Base-by-base conservation (phyloP, 1,140 invertebrate genomes). In the Zaprionus lachaisei region DNA sequence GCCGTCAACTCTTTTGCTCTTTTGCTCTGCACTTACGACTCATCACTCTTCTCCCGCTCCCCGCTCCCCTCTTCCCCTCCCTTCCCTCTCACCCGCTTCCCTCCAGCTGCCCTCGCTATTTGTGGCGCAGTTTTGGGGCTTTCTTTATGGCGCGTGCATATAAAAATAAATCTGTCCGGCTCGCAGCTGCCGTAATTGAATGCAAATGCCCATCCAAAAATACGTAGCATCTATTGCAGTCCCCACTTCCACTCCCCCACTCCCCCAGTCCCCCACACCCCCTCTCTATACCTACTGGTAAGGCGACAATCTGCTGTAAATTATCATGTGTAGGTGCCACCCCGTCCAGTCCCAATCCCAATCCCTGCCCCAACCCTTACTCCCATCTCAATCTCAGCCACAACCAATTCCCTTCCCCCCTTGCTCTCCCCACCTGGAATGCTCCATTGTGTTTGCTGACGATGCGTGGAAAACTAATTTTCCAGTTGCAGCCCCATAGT, bases 391-490 rank as follows among this genome's bases (percentile, higher is more conserved):
- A 28, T 41, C 11, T 24, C 64, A 66, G 17, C 56, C 44, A 49
- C 6, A 49, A 28, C 64, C 54, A 26, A 17, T 44, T 17, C 64
- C 38, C 31, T 22, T 57, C 31, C 54, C 54, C 15, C 15, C 37
- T 38, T 2, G 20, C 55, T 26, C 44, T 49, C 51, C 17, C 66
- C 20, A 31, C 9, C 71, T 6, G 49, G 55, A 20, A 70, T 90
- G 85, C 85, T 82, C 81, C 85, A 89, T 89, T 89, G 84, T 89
- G 76, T 85, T 75, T 80, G 81, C 81, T 82, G 85, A 44, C 85
- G 85, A 89, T 89, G 85, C 85, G 82, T 89, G 85, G 85, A 89
- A 89, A 89, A 89, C 85, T 89, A 89, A 89, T 89, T 89, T 89
- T 73, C 76, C 76, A 74, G 26, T 63, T 24, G 58, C 77, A 65